Base-by-base conservation (phyloP, 2,113 vertebrate species). In the Vimba vimba region DNA sequence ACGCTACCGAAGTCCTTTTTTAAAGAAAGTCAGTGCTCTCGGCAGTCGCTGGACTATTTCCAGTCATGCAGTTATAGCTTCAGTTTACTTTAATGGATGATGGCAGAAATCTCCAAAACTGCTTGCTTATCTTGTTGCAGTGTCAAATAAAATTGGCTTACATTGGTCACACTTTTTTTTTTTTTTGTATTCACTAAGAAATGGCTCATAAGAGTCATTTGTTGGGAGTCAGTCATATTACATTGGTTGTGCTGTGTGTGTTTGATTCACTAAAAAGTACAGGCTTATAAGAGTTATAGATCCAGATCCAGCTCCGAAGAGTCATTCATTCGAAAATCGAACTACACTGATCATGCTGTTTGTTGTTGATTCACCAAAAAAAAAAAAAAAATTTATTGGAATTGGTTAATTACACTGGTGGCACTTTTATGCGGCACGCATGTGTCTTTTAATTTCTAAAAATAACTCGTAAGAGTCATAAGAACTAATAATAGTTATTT, bases 41-140 rank as follows among this genome's bases (percentile, higher is more conserved):
- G 2, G 12, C 71, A 47, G 71, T 47, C 71, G 47, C 17, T 43
- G 9, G 36, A 36, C 69, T 73, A 43, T n/a, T 43, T 73, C 69
- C 36, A 73, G 43, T 27, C 43, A 47, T 75, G 71, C 1, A n/a
- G 15, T 23, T 74, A 74, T 43, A 74, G 36, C 68, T 43, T 43
- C 3, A 36, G n/a, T 73, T 36, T 73, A n/a, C 69, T 73, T n/a
- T n/a, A 73, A 47, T 45, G 33, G 71, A 74, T 74, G 43, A 47
- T 47, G n/a, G 23, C 23, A 8, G 71, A 74, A 71, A 74, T 13
- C 21, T 74, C 36, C 69, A 74, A 74, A 45, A 74, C 39, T 45
- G 11, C 45, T 74, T 39, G 69, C 39, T 74, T 25, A 74, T 47
- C 43, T 74, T 74, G 71, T 47, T 74, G 43, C 5, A 15, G 71